phyloP scores from a whole-genome alignment of 2,797 vertebrate species.

The Labeo calbasu region DNA sequence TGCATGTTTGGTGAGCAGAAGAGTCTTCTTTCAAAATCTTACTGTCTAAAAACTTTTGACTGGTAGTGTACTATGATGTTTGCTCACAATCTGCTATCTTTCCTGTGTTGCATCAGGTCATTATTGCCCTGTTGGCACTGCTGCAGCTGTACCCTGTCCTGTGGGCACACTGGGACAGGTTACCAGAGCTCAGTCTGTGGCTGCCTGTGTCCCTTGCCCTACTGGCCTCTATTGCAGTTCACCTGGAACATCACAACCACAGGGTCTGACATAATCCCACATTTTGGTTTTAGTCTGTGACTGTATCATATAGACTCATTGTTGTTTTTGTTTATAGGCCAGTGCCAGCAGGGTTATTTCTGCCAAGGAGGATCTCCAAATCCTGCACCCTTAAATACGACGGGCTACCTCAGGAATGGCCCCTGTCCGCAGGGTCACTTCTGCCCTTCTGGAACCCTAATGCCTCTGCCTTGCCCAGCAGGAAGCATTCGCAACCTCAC shows the following conservation, averaged over 20 bases:
- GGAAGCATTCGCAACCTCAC: slow-evolving; percentile 84
- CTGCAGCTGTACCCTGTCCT: slow-evolving; percentile 81
- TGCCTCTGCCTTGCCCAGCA: slow-evolving; percentile 82
- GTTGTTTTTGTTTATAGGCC: slow-evolving; percentile 70
- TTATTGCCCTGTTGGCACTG: slow-evolving; percentile 81
- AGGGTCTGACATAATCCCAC: slow-evolving; percentile 74
- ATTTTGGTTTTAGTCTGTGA: not conserved
- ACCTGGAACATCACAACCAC: slow-evolving; percentile 81
- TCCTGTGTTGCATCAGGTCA: slow-evolving; percentile 74
- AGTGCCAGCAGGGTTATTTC: slow-evolving; percentile 85
- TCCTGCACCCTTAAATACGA: slow-evolving; percentile 74
- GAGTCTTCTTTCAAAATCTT: too few relatives aligned
- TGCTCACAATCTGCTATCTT: not conserved
- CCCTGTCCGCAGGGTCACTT: slow-evolving; percentile 88
- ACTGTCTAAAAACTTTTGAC: not conserved
- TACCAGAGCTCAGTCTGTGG: slow-evolving; percentile 74
- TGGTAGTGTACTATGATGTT: not conserved
- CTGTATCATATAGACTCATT: not conserved
- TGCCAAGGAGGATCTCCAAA: slow-evolving; percentile 83
- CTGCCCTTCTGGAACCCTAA: slow-evolving; percentile 81
- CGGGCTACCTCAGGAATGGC: slow-evolving; percentile 76
- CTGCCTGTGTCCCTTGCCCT: slow-evolving; percentile 84
- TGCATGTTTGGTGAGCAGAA: too few relatives aligned
- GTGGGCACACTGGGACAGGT: slow-evolving; percentile 80
- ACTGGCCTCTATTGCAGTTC: slow-evolving; percentile 83